Conservation (phyloP, 2,888 invertebrate genomes). For the Mimachlamys varia region DNA sequence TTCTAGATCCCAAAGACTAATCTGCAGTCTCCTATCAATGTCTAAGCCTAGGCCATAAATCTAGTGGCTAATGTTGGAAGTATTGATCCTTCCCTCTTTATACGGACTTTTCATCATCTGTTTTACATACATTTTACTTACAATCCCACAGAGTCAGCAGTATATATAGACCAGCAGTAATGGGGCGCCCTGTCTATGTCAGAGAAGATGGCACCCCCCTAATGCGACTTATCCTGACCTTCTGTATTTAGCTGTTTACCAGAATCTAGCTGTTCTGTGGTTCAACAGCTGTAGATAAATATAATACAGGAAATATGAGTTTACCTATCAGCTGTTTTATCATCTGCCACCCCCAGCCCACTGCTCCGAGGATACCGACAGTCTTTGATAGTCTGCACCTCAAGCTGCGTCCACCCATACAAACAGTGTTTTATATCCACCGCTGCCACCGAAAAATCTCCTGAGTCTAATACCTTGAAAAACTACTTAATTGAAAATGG, state of each 20-base stretch:
- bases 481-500: neutral
- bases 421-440: neutral
- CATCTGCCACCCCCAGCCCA: neutral
- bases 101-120: neutral
- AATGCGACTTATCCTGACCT: constrained; percentile 33
- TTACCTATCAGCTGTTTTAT: constrained; percentile 25
- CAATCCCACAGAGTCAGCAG: neutral
- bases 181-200: neutral
- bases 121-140: constrained; percentile 21
- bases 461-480: neutral
- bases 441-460: neutral
- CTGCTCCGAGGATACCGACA: neutral
- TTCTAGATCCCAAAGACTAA: neutral
- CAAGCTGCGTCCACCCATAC: neutral
- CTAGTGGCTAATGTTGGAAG: neutral
- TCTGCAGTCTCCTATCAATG: neutral
- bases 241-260: constrained; percentile 16
- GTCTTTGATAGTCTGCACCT: constrained; percentile 34
- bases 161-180: neutral
- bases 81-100: neutral
- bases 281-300: constrained; percentile 34
- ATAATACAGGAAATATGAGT: constrained; percentile 35
- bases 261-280: neutral
- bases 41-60: neutral
- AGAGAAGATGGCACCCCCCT: constrained; percentile 32